Evolutionary conservation across 37 sponge, comb jelly and placozoan genomes (phyloP).

Genomic region (Dysidea cf. avara): DNA sequence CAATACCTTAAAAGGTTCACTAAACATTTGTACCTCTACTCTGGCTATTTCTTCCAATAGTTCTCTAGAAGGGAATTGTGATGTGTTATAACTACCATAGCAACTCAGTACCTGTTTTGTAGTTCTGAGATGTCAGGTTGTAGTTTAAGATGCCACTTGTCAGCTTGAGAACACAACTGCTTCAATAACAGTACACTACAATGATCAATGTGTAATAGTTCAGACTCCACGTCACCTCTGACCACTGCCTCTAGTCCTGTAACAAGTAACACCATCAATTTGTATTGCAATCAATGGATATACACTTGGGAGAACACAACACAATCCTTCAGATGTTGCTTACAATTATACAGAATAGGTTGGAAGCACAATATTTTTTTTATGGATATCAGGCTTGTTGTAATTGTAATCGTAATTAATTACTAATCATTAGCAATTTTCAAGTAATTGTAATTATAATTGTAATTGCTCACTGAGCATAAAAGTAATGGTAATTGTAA

Average conservation of each 20-base stretch:
- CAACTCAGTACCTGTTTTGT: slow-evolving; percentile 93
- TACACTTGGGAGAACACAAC: too few species aligned
- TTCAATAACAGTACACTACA: slow-evolving; percentile 71
- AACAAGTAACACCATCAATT: slow-evolving; percentile 68
- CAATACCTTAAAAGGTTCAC: slow-evolving; percentile 17
- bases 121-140: slow-evolving; percentile 78
- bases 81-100: too few species aligned
- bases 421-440: too few species aligned
- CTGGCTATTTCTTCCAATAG: slow-evolving; percentile 53
- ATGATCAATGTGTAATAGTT: slow-evolving; percentile 80
- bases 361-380: too few species aligned
- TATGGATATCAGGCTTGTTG: too few species aligned
- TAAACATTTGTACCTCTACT: slow-evolving; percentile 59
- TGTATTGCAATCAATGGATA: too few species aligned
- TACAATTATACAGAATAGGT: too few species aligned
- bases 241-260: slow-evolving; percentile 66
- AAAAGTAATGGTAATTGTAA: too few species aligned
- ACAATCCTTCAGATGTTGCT: too few species aligned
- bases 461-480: too few species aligned
- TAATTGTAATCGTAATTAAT: too few species aligned
- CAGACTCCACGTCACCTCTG: slow-evolving; percentile 81
- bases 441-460: too few species aligned
- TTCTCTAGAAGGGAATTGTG: slow-evolving; percentile 41
- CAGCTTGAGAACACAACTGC: slow-evolving; percentile 86
- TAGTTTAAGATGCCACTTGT: slow-evolving; percentile 83